phyloP scores from a whole-genome alignment of 1,140 invertebrate genomes.

The Temnothorax nylanderi region DNA sequence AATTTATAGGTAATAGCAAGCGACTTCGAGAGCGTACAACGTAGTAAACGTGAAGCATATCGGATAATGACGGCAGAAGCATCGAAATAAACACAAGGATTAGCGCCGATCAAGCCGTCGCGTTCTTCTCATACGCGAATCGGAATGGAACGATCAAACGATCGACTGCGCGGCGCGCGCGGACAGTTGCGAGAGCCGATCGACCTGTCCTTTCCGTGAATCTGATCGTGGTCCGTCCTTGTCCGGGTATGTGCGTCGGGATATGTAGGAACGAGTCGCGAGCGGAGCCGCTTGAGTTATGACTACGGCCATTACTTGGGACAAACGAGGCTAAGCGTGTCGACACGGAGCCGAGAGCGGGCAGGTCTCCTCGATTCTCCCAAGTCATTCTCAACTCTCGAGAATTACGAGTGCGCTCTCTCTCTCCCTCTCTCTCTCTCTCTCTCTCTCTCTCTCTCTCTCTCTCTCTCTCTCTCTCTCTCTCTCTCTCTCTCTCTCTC shows the following conservation, averaged over 20 bases:
- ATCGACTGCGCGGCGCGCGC: not conserved
- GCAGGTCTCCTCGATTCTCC: constrained; percentile 73
- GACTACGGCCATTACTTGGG: constrained; percentile 77
- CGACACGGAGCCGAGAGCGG: constrained; percentile 72
- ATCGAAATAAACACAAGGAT: constrained; percentile 1
- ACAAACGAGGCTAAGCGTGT: constrained; percentile 83
- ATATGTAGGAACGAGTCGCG: constrained; percentile 32
- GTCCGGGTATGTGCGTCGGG: constrained; percentile 34
- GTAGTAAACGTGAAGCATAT: not conserved
- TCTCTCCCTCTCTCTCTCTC: not conserved
- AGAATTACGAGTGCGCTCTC: constrained; percentile 65
- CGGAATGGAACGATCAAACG: constrained; percentile 41
- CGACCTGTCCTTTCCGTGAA: constrained; percentile 75
- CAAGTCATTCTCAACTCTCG: constrained; percentile 62
- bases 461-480: not conserved
- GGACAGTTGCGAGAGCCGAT: constrained; percentile 51
- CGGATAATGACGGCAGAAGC: not conserved
- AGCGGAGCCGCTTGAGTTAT: constrained; percentile 74
- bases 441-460: too few species aligned
- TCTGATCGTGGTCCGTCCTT: constrained; percentile 52
- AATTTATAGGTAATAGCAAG: not conserved
- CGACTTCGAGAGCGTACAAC: not conserved
- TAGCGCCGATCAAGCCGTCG: constrained; percentile 18
- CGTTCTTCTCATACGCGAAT: constrained; percentile 19
- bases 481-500: not conserved